Base-by-base conservation (phyloP, 1,140 invertebrate species). In the Lamellibrachia luymesi region DNA sequence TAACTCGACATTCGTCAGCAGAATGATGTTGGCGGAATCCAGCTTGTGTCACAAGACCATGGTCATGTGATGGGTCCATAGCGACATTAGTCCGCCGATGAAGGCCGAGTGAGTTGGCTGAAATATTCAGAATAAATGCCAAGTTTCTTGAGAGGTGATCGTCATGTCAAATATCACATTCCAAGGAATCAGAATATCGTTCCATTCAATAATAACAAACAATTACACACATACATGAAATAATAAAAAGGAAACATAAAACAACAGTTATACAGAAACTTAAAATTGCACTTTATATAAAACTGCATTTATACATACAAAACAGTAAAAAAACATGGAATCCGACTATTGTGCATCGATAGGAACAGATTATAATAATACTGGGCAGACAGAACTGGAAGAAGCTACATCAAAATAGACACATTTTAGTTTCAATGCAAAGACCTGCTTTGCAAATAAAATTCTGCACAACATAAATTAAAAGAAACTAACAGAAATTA, bases 251-350 rank as follows among this genome's bases (percentile, higher is more conserved):
- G 64, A 80, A 80, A 80, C 13, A 17, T 80, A 80, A 10, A 17
- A 80, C 64, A 80, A 80, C 64, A 80, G 25, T 80, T 22, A 80
- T 22, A 80, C 5, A 80, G 64, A 80, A 80, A 80, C 64, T 80
- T 80, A 80, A 80, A 80, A 80, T 80, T 22, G 64, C 64, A 80
- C 64, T 80, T 80, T 80, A 80, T 80, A 80, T 80, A 80, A 80
- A 80, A 80, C 64, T 80, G 13, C 13, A 17, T 17, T 80, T 80
- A 80, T 80, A 80, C 64, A 80, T 17, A 80, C 64, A 80, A 80
- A 80, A 80, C 8, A 80, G 17, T 80, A 80, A 80, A 56, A 38
- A 17, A 80, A 80, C 64, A 80, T 17, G 64, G 6, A 4, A 10
- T 80, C 64, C 25, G 64, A 22, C 8, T 17, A 80, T 22, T 80